A percentile compares a stretch with the other conserved stretches of the same genome.
Conservation (phyloP, 2,888 invertebrate species). For the Volucella inanis region DNA sequence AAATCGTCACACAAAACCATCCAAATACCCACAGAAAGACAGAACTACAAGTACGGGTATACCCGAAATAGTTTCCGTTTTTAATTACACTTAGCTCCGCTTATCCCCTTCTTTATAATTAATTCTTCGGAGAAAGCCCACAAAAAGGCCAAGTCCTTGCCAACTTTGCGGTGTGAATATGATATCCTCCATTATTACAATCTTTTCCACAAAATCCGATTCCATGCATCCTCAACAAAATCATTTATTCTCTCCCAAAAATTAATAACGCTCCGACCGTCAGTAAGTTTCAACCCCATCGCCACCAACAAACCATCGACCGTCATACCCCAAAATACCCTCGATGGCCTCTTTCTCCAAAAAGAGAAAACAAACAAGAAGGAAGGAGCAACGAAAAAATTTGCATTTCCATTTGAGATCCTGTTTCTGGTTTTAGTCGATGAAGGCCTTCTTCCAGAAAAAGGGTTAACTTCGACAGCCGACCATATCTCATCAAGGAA, state of each 20-base stretch:
- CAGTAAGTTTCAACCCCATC: background rate
- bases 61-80: background rate
- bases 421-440: conserved; percentile 26
- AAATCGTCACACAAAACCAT: too few relatives aligned
- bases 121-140: conserved; percentile 33
- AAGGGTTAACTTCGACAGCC: conserved; percentile 51
- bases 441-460: conserved; percentile 24
- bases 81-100: conserved; percentile 2
- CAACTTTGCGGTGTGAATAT: conserved; percentile 36
- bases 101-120: conserved; percentile 20
- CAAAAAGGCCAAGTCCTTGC: conserved; percentile 15
- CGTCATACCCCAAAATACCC: background rate
- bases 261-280: conserved; percentile 44
- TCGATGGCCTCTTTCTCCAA: background rate
- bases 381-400: background rate
- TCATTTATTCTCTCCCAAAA: conserved; percentile 16
- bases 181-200: conserved; percentile 41
- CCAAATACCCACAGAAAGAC: too few relatives aligned
- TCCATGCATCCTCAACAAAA: conserved; percentile 8
- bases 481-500: conserved; percentile 60
- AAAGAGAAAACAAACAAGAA: background rate
- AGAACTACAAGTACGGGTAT: background rate
- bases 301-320: background rate
- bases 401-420: conserved; percentile 36
- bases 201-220: conserved; percentile 39